These are phyloP conservation scores for Oreochromis spilurus DNA, from an alignment of 2,113 vertebrate genomes.

Conservation along the genomic window DNA sequence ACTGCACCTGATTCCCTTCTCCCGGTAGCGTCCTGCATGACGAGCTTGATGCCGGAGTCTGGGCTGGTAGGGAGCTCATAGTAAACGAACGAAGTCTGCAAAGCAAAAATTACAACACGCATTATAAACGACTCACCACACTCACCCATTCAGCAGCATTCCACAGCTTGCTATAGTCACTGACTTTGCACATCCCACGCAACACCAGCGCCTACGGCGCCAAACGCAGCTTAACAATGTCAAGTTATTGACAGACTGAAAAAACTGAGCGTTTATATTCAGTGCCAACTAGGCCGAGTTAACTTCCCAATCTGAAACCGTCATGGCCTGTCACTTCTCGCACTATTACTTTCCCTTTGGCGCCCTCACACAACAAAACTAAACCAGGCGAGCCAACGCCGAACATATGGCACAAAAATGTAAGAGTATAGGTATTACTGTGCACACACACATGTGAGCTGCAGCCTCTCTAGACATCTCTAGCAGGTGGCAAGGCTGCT, in stretches of 20 bases:
- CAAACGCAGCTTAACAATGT: not conserved
- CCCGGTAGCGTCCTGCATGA: slow-evolving; percentile 76
- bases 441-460: not conserved
- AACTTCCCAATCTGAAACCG: not conserved
- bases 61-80: slow-evolving; percentile 82
- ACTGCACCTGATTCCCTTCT: slow-evolving; percentile 81
- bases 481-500: not conserved
- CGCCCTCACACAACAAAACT: not conserved
- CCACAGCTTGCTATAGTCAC: not conserved
- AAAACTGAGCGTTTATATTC: not conserved
- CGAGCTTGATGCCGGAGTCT: slow-evolving; percentile 71
- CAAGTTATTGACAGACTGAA: not conserved
- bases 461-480: not conserved
- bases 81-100: slow-evolving; percentile 44
- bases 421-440: fast-evolving
- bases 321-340: not conserved
- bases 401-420: too few relatives aligned
- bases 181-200: too few relatives aligned
- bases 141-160: not conserved
- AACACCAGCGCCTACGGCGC: not conserved
- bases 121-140: not conserved
- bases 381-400: not conserved
- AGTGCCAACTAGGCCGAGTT: not conserved
- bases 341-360: not conserved
- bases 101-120: not conserved